phyloP scores from a whole-genome alignment of 2,113 vertebrate species.

The Heterotilapia buettikoferi region DNA sequence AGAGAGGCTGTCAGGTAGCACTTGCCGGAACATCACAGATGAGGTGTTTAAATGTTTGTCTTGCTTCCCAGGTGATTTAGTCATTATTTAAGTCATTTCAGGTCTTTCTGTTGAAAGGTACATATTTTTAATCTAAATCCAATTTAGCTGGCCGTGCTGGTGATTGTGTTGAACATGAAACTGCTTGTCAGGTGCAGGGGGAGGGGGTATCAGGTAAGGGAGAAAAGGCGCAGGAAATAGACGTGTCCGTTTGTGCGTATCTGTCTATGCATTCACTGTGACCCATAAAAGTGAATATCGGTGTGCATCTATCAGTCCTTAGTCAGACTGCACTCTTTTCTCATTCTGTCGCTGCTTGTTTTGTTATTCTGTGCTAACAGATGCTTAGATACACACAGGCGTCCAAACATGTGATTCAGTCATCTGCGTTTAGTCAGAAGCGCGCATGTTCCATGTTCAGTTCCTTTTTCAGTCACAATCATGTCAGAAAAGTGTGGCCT shows the following conservation, averaged over 20 bases:
- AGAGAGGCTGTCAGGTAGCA: conserved; percentile 14
- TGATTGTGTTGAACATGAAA: conserved; percentile 7
- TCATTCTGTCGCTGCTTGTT: conserved; percentile 17
- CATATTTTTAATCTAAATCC: conserved; percentile 37
- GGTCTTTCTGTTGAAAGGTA: conserved; percentile 10
- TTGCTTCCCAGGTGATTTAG: conserved; percentile 14
- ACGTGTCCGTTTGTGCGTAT: neutral
- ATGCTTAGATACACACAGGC: neutral
- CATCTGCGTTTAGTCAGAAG: conserved; percentile 3
- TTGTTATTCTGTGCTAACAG: neutral
- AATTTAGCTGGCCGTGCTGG: neutral
- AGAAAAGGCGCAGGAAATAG: neutral
- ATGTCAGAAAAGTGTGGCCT: neutral
- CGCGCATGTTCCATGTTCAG: neutral
- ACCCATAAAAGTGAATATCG: neutral
- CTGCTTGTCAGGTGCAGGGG: conserved; percentile 12
- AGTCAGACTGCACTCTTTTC: neutral
- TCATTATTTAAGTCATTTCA: conserved; percentile 3
- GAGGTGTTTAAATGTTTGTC: neutral
- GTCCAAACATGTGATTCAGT: conserved; percentile 10
- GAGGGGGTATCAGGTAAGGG: neutral
- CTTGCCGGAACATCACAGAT: conserved; percentile 1
- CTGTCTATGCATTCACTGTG: neutral
- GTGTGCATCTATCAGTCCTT: neutral
- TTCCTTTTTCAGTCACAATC: neutral